These are phyloP conservation scores for Anthopleura sola DNA, from an alignment of 64 coral and sea anemone genomes.

Conservation along the genomic window DNA sequence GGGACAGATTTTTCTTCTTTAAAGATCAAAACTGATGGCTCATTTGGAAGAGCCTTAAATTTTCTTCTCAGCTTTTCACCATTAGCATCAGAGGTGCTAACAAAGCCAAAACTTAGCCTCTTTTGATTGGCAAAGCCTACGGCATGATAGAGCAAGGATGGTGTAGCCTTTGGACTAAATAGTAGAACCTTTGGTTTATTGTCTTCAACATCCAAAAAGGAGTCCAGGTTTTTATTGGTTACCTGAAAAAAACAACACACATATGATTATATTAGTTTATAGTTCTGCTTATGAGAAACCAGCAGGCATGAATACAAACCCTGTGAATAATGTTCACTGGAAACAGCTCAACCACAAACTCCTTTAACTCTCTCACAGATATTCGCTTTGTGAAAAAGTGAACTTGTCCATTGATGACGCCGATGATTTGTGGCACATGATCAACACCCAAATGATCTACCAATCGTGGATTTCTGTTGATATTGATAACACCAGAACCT, in stretches of 20 bases:
- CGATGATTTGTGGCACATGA: conserved; percentile 78
- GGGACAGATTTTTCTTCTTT: conserved; percentile 83
- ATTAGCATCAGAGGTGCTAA: conserved; percentile 33
- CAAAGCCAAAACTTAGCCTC: conserved; percentile 72
- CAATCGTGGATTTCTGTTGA: conserved; percentile 64
- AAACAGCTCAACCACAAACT: conserved; percentile 67
- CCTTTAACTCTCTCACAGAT: conserved; percentile 45
- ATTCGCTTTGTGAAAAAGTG: conserved; percentile 49
- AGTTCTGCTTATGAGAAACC: not conserved
- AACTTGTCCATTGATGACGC: conserved; percentile 73
- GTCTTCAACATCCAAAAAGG: conserved; percentile 57
- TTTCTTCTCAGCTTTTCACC: conserved; percentile 54
- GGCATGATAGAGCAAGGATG: conserved; percentile 72
- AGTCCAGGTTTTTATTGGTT: conserved; percentile 35
- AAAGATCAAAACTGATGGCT: conserved; percentile 79
- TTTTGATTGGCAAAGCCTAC: conserved; percentile 70
- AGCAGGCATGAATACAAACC: conserved; percentile 39
- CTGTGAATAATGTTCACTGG: conserved; percentile 47
- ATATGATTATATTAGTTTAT: no score
- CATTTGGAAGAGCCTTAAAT: conserved; percentile 41
- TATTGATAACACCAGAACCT: conserved; percentile 64
- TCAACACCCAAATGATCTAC: conserved; percentile 40
- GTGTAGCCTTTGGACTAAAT: conserved; percentile 58
- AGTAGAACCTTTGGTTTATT: conserved; percentile 84
- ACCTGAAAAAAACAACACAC: conserved; percentile 56